A percentile compares a stretch with the other conserved stretches of the same genome.
These are phyloP conservation scores for Hesperophylax magnus DNA, from an alignment of 1,140 invertebrate genomes.

Conservation along the genomic window DNA sequence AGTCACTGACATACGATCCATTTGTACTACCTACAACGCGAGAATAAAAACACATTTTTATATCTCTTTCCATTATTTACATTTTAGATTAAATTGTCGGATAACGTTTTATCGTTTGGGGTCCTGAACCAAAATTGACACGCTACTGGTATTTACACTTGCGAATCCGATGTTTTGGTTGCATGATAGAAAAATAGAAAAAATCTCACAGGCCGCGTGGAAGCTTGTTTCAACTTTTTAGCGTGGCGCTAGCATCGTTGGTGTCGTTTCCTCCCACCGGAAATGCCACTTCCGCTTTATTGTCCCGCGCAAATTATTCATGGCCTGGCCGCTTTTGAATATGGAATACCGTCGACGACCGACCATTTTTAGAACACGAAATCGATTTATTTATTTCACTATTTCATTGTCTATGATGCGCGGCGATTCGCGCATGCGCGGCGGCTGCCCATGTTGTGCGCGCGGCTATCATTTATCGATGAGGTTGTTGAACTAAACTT, in stretches of 20 bases:
- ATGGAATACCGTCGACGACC: conserved; percentile 42
- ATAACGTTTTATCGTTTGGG: too few relatives aligned
- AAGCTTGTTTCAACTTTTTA: neutral
- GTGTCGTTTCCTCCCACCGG: conserved; percentile 41
- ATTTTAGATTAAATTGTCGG: too few relatives aligned
- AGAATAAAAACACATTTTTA: too few relatives aligned
- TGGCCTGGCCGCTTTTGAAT: conserved; percentile 53
- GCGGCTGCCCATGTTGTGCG: neutral
- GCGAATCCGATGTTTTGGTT: too few relatives aligned
- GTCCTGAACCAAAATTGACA: too few relatives aligned
- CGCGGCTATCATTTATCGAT: conserved; percentile 5
- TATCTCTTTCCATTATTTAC: too few relatives aligned
- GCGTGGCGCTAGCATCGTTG: conserved; percentile 17
- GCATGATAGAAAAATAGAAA: neutral
- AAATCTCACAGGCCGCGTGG: neutral
- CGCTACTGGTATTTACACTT: too few relatives aligned
- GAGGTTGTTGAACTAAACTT: neutral
- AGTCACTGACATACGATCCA: too few relatives aligned
- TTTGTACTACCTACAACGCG: too few relatives aligned
- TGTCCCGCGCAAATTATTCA: conserved; percentile 56
- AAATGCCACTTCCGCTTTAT: conserved; percentile 51
- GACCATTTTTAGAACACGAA: conserved; percentile 50
- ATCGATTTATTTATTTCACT: conserved; percentile 49
- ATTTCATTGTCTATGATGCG: conserved; percentile 48
- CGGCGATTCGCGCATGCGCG: conserved; percentile 24